Conservation (phyloP, 2,797 vertebrate species). For the Tamandua tetradactyla region DNA sequence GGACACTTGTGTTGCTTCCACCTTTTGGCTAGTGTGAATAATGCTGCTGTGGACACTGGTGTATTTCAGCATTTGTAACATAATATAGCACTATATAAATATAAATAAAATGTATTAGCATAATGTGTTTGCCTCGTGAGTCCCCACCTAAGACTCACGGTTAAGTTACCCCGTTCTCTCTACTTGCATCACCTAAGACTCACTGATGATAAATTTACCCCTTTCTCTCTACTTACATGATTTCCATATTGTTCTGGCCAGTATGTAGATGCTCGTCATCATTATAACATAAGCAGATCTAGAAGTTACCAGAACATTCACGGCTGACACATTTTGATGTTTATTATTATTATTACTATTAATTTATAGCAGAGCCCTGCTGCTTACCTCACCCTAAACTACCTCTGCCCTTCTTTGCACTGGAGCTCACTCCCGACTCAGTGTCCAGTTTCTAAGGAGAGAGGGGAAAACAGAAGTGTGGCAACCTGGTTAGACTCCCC, state of each 20-base stretch:
- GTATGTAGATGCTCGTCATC: background rate
- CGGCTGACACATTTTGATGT: constrained; percentile 10
- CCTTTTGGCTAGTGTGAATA: too few relatives aligned
- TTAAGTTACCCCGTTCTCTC: background rate
- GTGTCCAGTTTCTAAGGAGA: constrained; percentile 64
- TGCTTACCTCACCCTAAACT: constrained; percentile 65
- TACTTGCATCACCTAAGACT: background rate
- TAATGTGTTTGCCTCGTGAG: background rate
- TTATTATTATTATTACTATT: background rate
- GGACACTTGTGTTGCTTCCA: too few relatives aligned
- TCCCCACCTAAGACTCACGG: background rate
- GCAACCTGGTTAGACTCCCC: constrained; percentile 42
- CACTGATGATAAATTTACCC: background rate
- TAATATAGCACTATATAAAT: background rate
- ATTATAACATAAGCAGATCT: background rate
- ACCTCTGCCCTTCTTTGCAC: constrained; percentile 57
- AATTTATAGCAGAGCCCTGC: background rate
- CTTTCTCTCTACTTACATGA: background rate
- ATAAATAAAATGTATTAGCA: background rate
- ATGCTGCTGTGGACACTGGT: too few relatives aligned
- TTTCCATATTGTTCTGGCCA: background rate
- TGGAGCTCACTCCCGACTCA: constrained; percentile 49
- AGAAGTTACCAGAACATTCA: constrained; percentile 6
- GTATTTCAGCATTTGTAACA: background rate
- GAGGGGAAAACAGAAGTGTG: constrained; percentile 25